Conservation (phyloP, 2,113 vertebrate genomes). For the Scomber colias region DNA sequence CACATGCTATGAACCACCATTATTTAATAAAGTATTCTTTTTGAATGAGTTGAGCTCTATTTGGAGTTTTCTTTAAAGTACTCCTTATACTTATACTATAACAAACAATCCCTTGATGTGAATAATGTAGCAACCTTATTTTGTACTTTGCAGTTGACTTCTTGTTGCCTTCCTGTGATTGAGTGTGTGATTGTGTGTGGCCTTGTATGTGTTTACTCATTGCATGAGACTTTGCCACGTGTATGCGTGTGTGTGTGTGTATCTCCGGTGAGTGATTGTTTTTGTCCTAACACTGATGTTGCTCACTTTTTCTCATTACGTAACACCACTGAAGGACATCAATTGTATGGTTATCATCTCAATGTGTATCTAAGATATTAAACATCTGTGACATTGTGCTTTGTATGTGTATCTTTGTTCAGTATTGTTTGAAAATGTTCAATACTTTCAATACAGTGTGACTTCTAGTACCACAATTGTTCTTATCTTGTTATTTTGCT, state of each 20-base stretch:
- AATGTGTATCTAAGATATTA: slow-evolving; percentile 6
- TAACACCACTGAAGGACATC: slow-evolving; percentile 40
- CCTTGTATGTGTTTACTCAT: slow-evolving; percentile 54
- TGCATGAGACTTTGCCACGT: slow-evolving; percentile 17
- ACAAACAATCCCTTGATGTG: slow-evolving; percentile 11
- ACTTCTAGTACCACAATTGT: too few relatives aligned
- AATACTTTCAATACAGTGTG: too few relatives aligned
- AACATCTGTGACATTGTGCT: background rate
- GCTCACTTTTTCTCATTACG: slow-evolving; percentile 38
- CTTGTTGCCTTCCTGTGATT: slow-evolving; percentile 62
- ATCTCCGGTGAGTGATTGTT: slow-evolving; percentile 51
- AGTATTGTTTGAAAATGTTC: background rate
- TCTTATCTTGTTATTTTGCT: too few relatives aligned
- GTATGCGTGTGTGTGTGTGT: slow-evolving; percentile 10
- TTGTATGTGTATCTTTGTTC: background rate
- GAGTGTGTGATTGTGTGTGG: slow-evolving; percentile 29
- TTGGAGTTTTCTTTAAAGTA: background rate
- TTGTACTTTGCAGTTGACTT: slow-evolving; percentile 34
- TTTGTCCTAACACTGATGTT: slow-evolving; percentile 4
- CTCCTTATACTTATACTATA: background rate
- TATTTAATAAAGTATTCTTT: background rate
- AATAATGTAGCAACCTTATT: slow-evolving; percentile 15
- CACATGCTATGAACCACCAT: background rate
- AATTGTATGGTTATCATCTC: slow-evolving; percentile 17
- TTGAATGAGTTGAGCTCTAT: background rate